These are phyloP conservation scores for Plectrocnemia conspersa DNA, from an alignment of 1,140 invertebrate species.

Conservation along the genomic window DNA sequence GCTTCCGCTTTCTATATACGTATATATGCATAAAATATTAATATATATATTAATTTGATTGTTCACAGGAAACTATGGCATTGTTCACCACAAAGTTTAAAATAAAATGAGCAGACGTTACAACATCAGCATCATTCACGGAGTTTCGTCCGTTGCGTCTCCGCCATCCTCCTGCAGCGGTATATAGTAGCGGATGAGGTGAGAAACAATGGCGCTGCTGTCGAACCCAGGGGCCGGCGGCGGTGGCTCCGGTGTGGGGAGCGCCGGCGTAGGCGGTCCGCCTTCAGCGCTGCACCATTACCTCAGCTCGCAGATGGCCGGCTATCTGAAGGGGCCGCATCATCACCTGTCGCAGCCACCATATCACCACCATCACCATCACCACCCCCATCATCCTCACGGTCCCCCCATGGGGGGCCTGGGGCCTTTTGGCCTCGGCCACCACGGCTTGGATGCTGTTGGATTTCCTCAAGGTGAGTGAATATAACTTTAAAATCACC, in stretches of 20 bases:
- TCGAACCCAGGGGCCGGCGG: conserved; percentile 19
- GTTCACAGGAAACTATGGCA: too few species aligned
- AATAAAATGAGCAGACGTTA: too few species aligned
- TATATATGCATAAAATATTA: too few species aligned
- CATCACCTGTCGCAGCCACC: conserved; percentile 46
- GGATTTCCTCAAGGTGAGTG: conserved; percentile 51
- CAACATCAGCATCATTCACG: too few species aligned
- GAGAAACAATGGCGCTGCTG: conserved; percentile 25
- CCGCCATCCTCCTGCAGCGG: too few species aligned
- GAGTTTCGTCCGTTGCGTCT: too few species aligned
- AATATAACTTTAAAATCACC: neutral
- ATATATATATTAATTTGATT: too few species aligned
- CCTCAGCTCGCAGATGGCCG: conserved; percentile 39
- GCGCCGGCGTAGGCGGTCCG: conserved; percentile 34
- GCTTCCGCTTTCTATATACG: too few species aligned
- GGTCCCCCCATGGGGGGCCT: conserved; percentile 41
- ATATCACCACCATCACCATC: conserved; percentile 46
- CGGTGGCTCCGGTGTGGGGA: conserved; percentile 12
- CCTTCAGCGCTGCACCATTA: conserved; percentile 49
- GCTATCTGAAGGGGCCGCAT: conserved; percentile 45
- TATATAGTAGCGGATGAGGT: too few species aligned
- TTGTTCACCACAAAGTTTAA: too few species aligned
- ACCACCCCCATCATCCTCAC: conserved; percentile 49
- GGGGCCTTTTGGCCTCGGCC: conserved; percentile 47
- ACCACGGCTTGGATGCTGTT: conserved; percentile 48